Conservation (phyloP, 2,797 vertebrate species). For the Gymnocypris eckloni region DNA sequence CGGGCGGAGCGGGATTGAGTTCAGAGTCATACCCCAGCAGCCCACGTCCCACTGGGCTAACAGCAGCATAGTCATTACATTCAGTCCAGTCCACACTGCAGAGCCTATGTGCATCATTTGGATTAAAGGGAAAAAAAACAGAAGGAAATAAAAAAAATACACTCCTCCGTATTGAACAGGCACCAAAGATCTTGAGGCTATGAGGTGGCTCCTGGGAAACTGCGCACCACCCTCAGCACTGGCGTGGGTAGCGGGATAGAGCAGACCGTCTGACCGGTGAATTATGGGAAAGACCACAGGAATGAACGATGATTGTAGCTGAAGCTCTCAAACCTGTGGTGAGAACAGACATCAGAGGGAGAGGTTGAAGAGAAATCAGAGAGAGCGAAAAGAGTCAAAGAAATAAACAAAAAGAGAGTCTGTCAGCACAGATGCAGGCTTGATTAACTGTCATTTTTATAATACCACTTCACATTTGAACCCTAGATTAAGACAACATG, state of each 20-base stretch:
- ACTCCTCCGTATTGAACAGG: slow-evolving; percentile 35
- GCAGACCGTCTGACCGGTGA: slow-evolving; percentile 35
- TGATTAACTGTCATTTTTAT: slow-evolving; percentile 20
- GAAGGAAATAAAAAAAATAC: slow-evolving; percentile 49
- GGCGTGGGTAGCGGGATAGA: background rate
- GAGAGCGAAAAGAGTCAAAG: background rate
- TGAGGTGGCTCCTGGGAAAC: slow-evolving; percentile 25
- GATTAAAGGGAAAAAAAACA: slow-evolving; percentile 12
- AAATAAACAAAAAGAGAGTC: slow-evolving; percentile 29
- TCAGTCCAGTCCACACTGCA: slow-evolving; percentile 67
- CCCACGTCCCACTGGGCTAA: slow-evolving; percentile 82
- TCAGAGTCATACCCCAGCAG: slow-evolving; percentile 77
- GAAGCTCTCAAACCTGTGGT: slow-evolving; percentile 48
- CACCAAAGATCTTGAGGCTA: slow-evolving; percentile 44
- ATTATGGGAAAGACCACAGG: slow-evolving; percentile 44
- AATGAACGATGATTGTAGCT: slow-evolving; percentile 37
- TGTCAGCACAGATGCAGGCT: slow-evolving; percentile 23
- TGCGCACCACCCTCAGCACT: slow-evolving; percentile 15
- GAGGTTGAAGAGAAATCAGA: slow-evolving; percentile 34
- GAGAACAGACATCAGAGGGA: slow-evolving; percentile 37
- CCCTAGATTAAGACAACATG: slow-evolving; percentile 40
- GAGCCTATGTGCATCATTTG: slow-evolving; percentile 57
- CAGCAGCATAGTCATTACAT: slow-evolving; percentile 78
- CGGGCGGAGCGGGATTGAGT: slow-evolving; percentile 73
- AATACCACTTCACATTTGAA: slow-evolving; percentile 26